A percentile compares a stretch with the other conserved stretches of the same genome.
These are phyloP conservation scores for Drosophila anomalata DNA, from an alignment of 2,888 invertebrate genomes.

Conservation along the genomic window DNA sequence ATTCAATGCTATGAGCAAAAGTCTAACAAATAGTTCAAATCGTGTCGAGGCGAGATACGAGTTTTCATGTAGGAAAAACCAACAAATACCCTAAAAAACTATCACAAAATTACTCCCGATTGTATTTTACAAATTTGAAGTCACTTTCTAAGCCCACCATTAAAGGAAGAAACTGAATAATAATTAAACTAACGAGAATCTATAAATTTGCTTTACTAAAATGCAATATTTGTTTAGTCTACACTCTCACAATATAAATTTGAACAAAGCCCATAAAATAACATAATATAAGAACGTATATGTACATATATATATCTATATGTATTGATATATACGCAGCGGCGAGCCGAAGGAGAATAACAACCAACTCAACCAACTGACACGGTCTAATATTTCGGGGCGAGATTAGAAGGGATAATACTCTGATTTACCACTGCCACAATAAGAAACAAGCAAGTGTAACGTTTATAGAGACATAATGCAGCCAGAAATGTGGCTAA, in stretches of 20 bases:
- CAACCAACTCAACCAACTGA: constrained; percentile 33
- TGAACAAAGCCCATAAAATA: constrained; percentile 17
- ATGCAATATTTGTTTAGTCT: constrained; percentile 14
- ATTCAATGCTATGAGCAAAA: constrained; percentile 44
- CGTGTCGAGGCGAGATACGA: constrained; percentile 25
- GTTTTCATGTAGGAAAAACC: constrained; percentile 42
- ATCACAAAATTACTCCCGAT: constrained; percentile 24
- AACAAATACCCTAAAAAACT: constrained; percentile 28
- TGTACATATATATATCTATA: constrained; percentile 50
- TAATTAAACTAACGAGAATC: constrained; percentile 22
- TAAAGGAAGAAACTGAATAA: constrained; percentile 30
- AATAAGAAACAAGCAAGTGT: constrained; percentile 53
- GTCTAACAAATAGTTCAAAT: constrained; percentile 52
- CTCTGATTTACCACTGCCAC: constrained; percentile 82
- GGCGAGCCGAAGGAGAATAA: constrained; percentile 26
- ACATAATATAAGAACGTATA: constrained; percentile 1
- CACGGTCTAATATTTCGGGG: constrained; percentile 25
- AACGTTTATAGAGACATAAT: constrained; percentile 61
- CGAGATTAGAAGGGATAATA: constrained; percentile 61
- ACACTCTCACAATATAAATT: constrained; percentile 28
- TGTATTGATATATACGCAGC: constrained; percentile 42
- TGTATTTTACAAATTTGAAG: constrained; percentile 59
- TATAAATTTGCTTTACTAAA: constrained; percentile 19
- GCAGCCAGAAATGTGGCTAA: constrained; percentile 24
- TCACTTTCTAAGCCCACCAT: constrained; percentile 68